Evolutionary conservation across 2,797 vertebrate species (phyloP).

Genomic region (Chelon auratus): DNA sequence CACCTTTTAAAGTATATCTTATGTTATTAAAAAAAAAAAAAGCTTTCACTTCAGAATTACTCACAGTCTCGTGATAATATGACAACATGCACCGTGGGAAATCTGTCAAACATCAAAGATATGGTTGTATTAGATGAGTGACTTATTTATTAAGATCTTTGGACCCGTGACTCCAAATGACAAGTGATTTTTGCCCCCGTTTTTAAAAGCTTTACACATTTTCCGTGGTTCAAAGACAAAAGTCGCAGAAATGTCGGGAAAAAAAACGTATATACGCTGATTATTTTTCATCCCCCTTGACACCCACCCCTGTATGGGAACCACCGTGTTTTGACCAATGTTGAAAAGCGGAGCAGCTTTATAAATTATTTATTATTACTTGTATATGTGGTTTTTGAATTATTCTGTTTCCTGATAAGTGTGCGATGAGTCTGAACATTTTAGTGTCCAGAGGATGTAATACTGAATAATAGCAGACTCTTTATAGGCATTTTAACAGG

Average conservation of each 20-base stretch:
- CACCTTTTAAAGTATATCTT: not conserved
- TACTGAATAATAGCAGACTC: not conserved
- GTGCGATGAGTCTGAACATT: not conserved
- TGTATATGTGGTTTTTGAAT: not conserved
- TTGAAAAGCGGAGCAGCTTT: not conserved
- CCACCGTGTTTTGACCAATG: not conserved
- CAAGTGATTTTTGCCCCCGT: not conserved
- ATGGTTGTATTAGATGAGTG: conserved; percentile 2
- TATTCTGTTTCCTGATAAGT: not conserved
- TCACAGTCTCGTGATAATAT: not conserved
- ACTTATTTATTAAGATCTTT: not conserved
- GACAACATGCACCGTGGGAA: not conserved
- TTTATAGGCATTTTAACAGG: conserved; percentile 33
- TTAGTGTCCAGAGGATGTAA: not conserved
- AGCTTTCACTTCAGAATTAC: no score
- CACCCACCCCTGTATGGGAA: not conserved
- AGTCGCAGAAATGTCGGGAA: not conserved
- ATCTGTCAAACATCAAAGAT: conserved; percentile 10
- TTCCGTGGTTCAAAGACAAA: not conserved
- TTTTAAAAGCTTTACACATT: not conserved
- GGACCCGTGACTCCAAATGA: not conserved
- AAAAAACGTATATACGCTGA: not conserved
- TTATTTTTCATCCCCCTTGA: conserved; percentile 4
- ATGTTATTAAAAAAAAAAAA: no score
- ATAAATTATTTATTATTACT: not conserved